Base-by-base conservation (phyloP, 2,888 invertebrate species). In the Stenichneumon culpator region DNA sequence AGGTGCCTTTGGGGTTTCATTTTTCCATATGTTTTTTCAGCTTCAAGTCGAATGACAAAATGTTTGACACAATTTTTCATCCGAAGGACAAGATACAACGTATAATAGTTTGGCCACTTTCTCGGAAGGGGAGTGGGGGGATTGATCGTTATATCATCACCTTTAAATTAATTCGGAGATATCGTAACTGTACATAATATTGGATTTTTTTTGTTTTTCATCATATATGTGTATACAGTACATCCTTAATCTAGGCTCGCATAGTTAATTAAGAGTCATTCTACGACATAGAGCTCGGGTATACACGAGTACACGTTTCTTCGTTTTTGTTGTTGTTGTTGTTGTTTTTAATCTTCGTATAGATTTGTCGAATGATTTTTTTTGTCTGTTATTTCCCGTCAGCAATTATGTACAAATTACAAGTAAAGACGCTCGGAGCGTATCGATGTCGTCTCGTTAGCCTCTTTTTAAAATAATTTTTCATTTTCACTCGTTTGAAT, bases 221-320 rank as follows among this genome's bases (percentile, higher is more conserved):
- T 28, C 72, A 57, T 70, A 65, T 70, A 67, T 68, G 44, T 57
- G 39, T 79, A 60, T 69, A 67, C 47, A 47, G 28, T 79, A 67
- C 74, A 78, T 72, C 47, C 82, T 82, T 75, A 75, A 52, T 70
- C 73, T 83, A 69, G 73, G n/a, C 60, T 79, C 36, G 47, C 70
- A 80, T 67, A 67, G 44, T 72, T 77, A 65, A 73, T 73, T 65
- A 39, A 50, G 80, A 75, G 52, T 78, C 74, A 81, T 72, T 83
- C 84, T 84, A 84, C 83, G 73, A 86, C 83, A 83, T 81, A 86
- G 52, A 83, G 65, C 68, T 75, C 47, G 81, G 74, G 47, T 83
- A 63, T 63, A 83, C 83, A 60, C 70, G 65, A 72, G 65, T 79
- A 68, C 67, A 67, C 79, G 39, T 60, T 72, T 77, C 47, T 60